phyloP scores from a whole-genome alignment of 2,113 vertebrate genomes.

The Baryphthengus martii region DNA sequence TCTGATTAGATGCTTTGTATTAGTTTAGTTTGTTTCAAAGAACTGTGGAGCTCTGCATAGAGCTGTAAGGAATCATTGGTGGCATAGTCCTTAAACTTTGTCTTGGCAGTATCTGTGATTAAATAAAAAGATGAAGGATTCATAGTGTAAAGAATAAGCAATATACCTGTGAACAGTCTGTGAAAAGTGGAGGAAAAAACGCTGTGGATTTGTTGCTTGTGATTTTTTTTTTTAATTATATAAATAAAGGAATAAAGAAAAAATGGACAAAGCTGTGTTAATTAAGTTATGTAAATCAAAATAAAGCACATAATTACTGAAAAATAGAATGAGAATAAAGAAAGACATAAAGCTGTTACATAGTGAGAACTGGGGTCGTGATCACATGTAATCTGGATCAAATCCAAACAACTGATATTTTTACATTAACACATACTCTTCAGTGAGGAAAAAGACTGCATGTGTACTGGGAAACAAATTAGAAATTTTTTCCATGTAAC shows the following conservation, averaged over 20 bases:
- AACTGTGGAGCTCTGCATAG: background rate
- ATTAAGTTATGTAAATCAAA: background rate
- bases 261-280: background rate
- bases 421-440: background rate
- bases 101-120: background rate
- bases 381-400: background rate
- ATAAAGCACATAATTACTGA: background rate
- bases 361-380: background rate
- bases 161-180: background rate
- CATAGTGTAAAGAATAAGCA: background rate
- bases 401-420: background rate
- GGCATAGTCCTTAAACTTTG: background rate
- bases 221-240: background rate
- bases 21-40: background rate
- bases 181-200: rapidly evolving
- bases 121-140: background rate
- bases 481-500: too few species aligned
- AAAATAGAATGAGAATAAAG: background rate
- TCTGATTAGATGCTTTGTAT: background rate
- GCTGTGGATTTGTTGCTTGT: background rate
- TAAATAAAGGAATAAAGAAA: background rate
- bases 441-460: background rate
- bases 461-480: too few species aligned
- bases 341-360: background rate
- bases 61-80: background rate